Base-by-base conservation (phyloP, 2,888 invertebrate species). In the Kuschelorhynchus macadamiae region DNA sequence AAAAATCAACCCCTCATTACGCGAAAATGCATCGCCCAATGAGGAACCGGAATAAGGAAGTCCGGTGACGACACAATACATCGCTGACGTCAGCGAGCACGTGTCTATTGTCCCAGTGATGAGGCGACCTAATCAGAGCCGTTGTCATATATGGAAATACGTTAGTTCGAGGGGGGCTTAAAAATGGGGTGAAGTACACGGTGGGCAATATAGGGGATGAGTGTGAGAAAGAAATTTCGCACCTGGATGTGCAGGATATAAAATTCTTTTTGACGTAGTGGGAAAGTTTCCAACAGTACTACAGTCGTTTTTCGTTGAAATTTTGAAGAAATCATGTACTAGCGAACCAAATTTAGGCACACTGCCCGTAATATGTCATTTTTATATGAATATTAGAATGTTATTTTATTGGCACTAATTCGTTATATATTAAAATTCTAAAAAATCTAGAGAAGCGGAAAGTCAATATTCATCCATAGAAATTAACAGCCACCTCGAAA, bases 21-120 rank as follows among this genome's bases (percentile, higher is more conserved):
- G 49, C 46, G 50, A 8, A 60, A 32, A 57, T 16, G 62, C 60
- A 72, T 61, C 72, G 63, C 69, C 80, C 81, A 80, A 81, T 81
- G 68, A 72, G 75, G 72, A 72, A 74, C 78, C 80, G 80, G 80
- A 81, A 81, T 74, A 59, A 76, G 81, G 80, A 81, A 79, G 77
- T 78, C 47, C 49, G 1, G 18, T 47, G 49, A 47, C 47, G 61
- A 61, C 53, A 61, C 55, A 60, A 71, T 73, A 64, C 50, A 42
- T 41, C 41, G 17, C 14, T 53, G 39, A 52, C 53, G 55, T 66
- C 66, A 68, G 33, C 14, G 44, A 46, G 72, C 70, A 57, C 67
- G 67, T 65, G 67, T 44, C 53, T 20, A 32, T 67, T 59, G 44
- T 67, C 60, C 60, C 44, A 25, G 2, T 53, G 47, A 55, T 60